phyloP scores from a whole-genome alignment of 2,888 invertebrate genomes.

The Aethes cnicana region DNA sequence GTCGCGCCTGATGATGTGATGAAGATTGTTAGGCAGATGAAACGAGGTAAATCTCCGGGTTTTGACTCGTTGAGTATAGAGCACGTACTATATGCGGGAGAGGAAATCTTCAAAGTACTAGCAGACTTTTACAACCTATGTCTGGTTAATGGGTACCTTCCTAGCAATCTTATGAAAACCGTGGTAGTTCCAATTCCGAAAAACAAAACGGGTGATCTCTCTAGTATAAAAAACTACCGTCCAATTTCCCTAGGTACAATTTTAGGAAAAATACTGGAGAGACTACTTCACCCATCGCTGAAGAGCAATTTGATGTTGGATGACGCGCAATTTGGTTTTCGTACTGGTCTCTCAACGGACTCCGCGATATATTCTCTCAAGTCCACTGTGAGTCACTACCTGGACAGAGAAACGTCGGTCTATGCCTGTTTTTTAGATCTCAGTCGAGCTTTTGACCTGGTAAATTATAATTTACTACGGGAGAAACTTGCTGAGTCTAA shows the following conservation, averaged over 20 bases:
- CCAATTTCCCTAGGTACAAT: conserved; percentile 35
- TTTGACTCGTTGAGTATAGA: no score
- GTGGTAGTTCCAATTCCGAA: no score
- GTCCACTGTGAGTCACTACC: conserved; percentile 25
- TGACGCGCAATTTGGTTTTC: conserved; percentile 36
- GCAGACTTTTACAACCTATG: no score
- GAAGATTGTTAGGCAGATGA: no score
- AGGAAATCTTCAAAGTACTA: no score
- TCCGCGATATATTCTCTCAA: conserved; percentile 33
- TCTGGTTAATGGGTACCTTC: conserved; percentile 20
- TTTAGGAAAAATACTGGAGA: conserved; percentile 33
- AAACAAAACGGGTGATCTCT: conserved; percentile 33
- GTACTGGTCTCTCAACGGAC: conserved; percentile 34
- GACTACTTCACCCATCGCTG: conserved; percentile 27
- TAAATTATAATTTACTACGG: conserved; percentile 34
- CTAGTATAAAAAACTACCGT: conserved; percentile 27
- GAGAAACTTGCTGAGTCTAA: conserved; percentile 22
- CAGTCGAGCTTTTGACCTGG: conserved; percentile 34
- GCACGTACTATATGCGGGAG: no score
- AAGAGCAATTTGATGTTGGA: conserved; percentile 13
- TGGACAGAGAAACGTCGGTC: conserved; percentile 10
- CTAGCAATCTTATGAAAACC: no score
- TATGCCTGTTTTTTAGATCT: conserved; percentile 34
- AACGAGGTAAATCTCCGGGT: no score
- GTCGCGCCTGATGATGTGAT: no score